These are phyloP conservation scores for Diadophis punctatus DNA, from an alignment of 2,113 vertebrate species.

Conservation along the genomic window DNA sequence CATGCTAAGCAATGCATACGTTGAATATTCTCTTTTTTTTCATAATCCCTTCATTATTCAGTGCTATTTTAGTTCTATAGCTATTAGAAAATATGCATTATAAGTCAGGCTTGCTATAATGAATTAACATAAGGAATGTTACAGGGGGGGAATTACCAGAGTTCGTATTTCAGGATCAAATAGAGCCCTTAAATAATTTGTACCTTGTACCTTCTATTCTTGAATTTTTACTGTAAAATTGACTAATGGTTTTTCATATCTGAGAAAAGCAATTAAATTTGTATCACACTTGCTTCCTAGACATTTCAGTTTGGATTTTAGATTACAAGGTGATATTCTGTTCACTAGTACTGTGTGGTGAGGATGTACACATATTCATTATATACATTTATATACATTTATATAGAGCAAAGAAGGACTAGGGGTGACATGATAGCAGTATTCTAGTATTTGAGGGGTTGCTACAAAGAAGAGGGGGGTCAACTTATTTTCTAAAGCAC, in stretches of 20 bases:
- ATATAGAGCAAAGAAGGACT: not conserved
- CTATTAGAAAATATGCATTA: not conserved
- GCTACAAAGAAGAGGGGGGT: not conserved
- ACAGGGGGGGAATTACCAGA: not conserved
- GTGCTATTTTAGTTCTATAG: not conserved
- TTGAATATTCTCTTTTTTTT: not conserved
- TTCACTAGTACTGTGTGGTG: not conserved
- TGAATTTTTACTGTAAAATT: not conserved
- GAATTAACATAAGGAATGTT: not conserved
- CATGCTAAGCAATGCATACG: not conserved
- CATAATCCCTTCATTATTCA: not conserved
- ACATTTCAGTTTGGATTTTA: not conserved
- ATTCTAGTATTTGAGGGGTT: not conserved
- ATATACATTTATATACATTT: not conserved
- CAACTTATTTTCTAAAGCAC: not conserved
- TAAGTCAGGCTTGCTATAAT: not conserved
- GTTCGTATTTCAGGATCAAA: not conserved
- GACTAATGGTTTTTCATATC: not conserved
- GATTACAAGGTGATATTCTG: not conserved
- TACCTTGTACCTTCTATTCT: not conserved
- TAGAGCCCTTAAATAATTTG: not conserved
- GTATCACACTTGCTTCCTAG: not conserved
- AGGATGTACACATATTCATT: not conserved
- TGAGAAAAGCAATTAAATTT: not conserved
- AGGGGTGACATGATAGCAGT: not conserved